A percentile compares a stretch with the other conserved stretches of the same genome.
These are phyloP conservation scores for Drosophila nebulosa DNA, from an alignment of 1,140 invertebrate species.

Conservation along the genomic window DNA sequence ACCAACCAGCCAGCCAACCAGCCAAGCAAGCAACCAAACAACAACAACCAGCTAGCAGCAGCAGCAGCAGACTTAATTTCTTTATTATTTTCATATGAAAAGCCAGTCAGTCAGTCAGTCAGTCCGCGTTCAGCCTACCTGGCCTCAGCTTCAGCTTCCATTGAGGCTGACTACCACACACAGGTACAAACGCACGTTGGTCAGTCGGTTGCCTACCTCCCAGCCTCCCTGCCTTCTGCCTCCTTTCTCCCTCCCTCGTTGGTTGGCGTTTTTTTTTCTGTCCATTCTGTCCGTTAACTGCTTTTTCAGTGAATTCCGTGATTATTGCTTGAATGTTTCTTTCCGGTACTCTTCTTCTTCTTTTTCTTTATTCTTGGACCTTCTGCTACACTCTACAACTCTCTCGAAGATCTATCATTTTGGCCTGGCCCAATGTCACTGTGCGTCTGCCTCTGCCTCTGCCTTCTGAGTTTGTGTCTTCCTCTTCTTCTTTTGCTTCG, in stretches of 20 bases:
- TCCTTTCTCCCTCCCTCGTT: slow-evolving; percentile 4
- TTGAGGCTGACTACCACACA: slow-evolving; percentile 15
- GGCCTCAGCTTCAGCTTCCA: not conserved
- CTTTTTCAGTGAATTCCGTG: slow-evolving; percentile 79
- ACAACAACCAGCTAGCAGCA: slow-evolving; percentile 18
- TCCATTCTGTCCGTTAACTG: slow-evolving; percentile 66
- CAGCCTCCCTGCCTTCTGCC: slow-evolving; percentile 1
- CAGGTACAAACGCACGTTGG: slow-evolving; percentile 24
- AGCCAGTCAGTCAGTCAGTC: slow-evolving; percentile 10
- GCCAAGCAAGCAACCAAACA: not conserved
- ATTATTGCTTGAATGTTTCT: slow-evolving; percentile 79
- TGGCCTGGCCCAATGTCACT: slow-evolving; percentile 45
- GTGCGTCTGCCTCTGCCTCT: not conserved
- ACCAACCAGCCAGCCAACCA: not conserved
- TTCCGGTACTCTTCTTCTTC: slow-evolving; percentile 61
- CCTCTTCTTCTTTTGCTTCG: slow-evolving; percentile 17
- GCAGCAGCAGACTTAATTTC: slow-evolving; percentile 70
- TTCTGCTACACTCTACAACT: not conserved
- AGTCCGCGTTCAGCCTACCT: slow-evolving; percentile 16
- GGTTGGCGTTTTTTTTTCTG: not conserved
- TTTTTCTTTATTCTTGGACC: slow-evolving; percentile 37
- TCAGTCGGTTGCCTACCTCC: slow-evolving; percentile 15
- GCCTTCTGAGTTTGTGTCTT: too few species aligned
- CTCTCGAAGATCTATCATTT: slow-evolving; percentile 13
- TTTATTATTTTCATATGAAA: slow-evolving; percentile 76